Base-by-base conservation (phyloP, 2,113 vertebrate genomes). In the Sula dactylatra region DNA sequence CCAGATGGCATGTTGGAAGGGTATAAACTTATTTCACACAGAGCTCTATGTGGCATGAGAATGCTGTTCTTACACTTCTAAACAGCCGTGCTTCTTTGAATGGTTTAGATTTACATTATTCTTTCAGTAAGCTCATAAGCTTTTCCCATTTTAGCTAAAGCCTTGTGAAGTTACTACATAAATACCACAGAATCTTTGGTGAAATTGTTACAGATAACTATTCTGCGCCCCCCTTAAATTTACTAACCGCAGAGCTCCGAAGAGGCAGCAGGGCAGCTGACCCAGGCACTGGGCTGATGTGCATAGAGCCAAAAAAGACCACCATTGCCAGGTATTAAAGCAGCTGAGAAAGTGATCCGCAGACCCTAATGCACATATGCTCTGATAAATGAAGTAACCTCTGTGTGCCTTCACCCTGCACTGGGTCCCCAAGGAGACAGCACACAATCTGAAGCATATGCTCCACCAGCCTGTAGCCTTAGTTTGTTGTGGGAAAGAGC, bases 1-100 rank as follows among this genome's bases (percentile, higher is more conserved):
- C 96, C 94, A 97, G 93, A 95, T 97, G 96, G 94, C 50, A 71
- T 78, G 79, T 72, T 97, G 91, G 83, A 96, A 94, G 91, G 78
- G 79, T 96, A 97, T 92, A 97, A 97, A 96, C 72, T 96, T 66
- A 58, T 36, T 96, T 97, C 96, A 88, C 89, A 95, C 77, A 27
- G 80, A 91, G 90, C 16, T 66, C 61, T 94, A 86, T 95, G 85
- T 95, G 91, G 82, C 93, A 97, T 94, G 88, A 94, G 88, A 95
- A 93, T 58, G 59, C 70, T 95, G 79, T 93, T 96, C 71, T 88
- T 93, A 96, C 83, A 81, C 82, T 97, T 94, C 93, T 72, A 90
- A 96, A 93, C 34, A 95, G 93, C 92, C 14, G 2, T 86, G 81
- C 64, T 78, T 93, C 87, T 93, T 88, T 96, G 92, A 96, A 82